Base-by-base conservation (phyloP, 2,888 invertebrate genomes). In the Chymomyza fuscimana region DNA sequence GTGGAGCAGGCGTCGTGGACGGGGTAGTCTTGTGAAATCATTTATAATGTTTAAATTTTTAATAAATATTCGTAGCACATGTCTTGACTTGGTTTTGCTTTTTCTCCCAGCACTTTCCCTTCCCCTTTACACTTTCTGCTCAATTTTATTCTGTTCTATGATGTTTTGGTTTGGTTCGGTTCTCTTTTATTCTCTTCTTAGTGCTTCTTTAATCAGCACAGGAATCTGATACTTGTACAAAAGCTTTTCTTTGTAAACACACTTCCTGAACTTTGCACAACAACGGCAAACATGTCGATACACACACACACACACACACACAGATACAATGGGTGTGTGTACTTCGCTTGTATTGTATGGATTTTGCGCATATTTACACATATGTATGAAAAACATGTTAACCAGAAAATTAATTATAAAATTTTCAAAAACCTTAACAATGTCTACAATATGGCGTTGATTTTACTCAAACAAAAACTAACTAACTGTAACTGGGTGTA, bases 371-470 rank as follows among this genome's bases (percentile, higher is more conserved):
- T 85, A 85, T 88, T 86, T 85, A 82, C 85, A 88, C 88, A 88
- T 81, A 82, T 76, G 82, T 81, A 82, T 76, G 82, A 80, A 58
- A 76, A 83, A 82, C 81, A 81, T 82, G 87, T 80, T 89, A 89
- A 88, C 89, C 88, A 89, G 87, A 87, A 89, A 87, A 87, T 87
- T 87, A 87, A 89, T 87, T 87, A 87, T 86, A 81, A 89, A 87
- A 86, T 87, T 87, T 86, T 83, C 80, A 85, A 87, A 87, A 88
- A 81, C 86, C 87, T 82, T 87, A 86, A 86, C 88, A 88, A 87
- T 88, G 85, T 88, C 85, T 87, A 81, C 79, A 83, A 80, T 82
- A 87, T 87, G 87, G 83, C 87, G 84, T 82, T 87, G 79, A 87
- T 84, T 86, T 82, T 82, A 82, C 86, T 86, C 86, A 87, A 82